Evolutionary conservation across 2,888 invertebrate genomes (phyloP), one percentile per base, ranked within the genome.

Genomic region (Tenodera sinensis): DNA sequence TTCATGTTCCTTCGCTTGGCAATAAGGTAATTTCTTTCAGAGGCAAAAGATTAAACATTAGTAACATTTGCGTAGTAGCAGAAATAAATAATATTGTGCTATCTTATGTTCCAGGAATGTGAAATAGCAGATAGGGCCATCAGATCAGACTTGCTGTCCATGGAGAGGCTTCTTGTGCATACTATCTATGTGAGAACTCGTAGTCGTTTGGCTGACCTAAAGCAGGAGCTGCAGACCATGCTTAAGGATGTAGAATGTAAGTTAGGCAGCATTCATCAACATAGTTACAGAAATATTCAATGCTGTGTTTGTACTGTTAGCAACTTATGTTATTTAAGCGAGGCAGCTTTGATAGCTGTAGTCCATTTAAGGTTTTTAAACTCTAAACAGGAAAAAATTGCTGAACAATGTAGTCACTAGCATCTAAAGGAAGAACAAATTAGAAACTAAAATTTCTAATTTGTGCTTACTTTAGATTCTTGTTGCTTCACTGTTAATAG

Each of bases 131-230:
- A 96, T 92, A 94, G 96, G 91, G 97, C 98, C 25, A 96, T 98
- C 83, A 95, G 97, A 91, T 97, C 98, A 34, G 98, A 98, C 93
- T 96, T 97, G 92, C 95, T 99, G n/a, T 98, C 98, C 8, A 97
- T 99, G 96, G 99, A 99, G 94, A 96, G 98, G 82, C 94, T 99
- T 88, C 94, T 99, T 82, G 98, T 99, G 9, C 98, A 98, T 93
- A 99, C 99, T 0, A 98, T 99, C 91, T 98, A 99, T 92, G 97
- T 98, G 89, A 95, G 99, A 91, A 98, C 98, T 0, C 95, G 97
- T 88, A 97, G 97, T 91, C 95, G 98, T 84, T 94, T 98, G 25
- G 95, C 95, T 83, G 98, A 98, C 92, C 95, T 98, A 71, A 97
- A 97, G 93, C 96, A 97, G 91, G 95, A 97, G 92, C 93, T 97